Evolutionary conservation across 23 tunicate genomes (phyloP).

Genomic region (Pegea sp.): DNA sequence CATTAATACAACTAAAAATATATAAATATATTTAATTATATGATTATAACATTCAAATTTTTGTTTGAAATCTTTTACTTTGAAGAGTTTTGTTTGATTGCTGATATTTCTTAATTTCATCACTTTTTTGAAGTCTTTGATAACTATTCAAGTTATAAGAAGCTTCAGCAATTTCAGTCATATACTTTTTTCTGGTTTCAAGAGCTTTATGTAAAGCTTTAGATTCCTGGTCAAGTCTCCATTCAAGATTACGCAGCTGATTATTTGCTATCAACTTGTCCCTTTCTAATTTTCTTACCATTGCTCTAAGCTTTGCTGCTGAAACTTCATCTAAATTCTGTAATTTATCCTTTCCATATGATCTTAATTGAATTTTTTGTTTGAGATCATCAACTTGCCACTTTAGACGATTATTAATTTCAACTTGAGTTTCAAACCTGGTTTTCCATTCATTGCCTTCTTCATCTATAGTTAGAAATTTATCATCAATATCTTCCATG

Average conservation of each 20-base stretch:
- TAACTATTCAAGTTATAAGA: slow-evolving; percentile 31
- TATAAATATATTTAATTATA: too few species aligned
- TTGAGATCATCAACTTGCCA: slow-evolving; percentile 28
- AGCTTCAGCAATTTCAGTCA: slow-evolving; percentile 52
- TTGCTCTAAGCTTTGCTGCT: slow-evolving; percentile 15
- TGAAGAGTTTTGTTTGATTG: too few species aligned
- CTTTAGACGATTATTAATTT: slow-evolving; percentile 37
- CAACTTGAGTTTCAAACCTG: slow-evolving; percentile 65
- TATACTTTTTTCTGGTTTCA: slow-evolving; percentile 45
- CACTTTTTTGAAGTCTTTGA: slow-evolving; percentile 14
- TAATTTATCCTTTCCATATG: background rate
- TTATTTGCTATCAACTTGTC: slow-evolving; percentile 50
- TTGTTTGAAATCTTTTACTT: too few species aligned
- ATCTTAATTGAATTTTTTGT: slow-evolving; percentile 19
- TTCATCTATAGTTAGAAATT: slow-evolving; percentile 15
- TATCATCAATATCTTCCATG: slow-evolving; percentile 27
- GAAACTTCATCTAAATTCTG: background rate
- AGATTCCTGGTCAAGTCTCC: slow-evolving; percentile 95
- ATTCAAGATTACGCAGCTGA: slow-evolving; percentile 79
- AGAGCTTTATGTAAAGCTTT: slow-evolving; percentile 62
- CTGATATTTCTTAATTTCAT: background rate
- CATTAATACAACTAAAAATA: too few species aligned
- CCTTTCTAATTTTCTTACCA: slow-evolving; percentile 59
- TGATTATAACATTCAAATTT: too few species aligned
- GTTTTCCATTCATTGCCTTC: slow-evolving; percentile 83